Conservation (phyloP, 2,797 vertebrate genomes). For the Odontamblyopus rebecca region DNA sequence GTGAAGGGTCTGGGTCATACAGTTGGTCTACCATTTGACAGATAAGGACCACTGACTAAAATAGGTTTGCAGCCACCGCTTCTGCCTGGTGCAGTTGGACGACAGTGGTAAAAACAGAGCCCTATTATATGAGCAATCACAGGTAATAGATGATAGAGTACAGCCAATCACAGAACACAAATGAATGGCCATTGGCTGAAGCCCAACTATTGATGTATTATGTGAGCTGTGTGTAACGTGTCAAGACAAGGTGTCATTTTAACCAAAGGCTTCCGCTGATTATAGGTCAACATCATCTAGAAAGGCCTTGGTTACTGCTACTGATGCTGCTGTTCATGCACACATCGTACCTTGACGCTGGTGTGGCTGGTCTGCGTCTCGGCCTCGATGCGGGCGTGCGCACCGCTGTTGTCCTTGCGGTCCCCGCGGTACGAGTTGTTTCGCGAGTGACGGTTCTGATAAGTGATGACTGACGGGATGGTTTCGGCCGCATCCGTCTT, state of each 20-base stretch:
- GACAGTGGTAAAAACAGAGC: background rate
- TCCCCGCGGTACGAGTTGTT: conserved; percentile 71
- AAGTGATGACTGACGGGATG: conserved; percentile 84
- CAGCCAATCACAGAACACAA: background rate
- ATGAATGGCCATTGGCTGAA: background rate
- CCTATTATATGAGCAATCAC: background rate
- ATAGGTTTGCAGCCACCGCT: background rate
- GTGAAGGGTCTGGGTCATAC: background rate
- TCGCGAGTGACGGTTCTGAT: conserved; percentile 81
- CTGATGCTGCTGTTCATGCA: background rate
- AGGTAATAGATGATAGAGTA: background rate
- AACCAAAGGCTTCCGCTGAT: conserved; percentile 32
- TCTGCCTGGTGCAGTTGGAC: background rate
- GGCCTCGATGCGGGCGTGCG: conserved; percentile 84
- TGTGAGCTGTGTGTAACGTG: conserved; percentile 4
- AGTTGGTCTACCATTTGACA: background rate
- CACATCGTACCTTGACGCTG: conserved; percentile 82
- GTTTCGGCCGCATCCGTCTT: conserved; percentile 91
- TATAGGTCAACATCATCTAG: conserved; percentile 11
- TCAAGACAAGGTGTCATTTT: background rate
- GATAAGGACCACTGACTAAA: background rate
- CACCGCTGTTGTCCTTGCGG: conserved; percentile 74
- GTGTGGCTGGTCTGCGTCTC: conserved; percentile 90
- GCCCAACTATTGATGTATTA: background rate
- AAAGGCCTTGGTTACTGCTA: conserved; percentile 17